Evolutionary conservation across 2,797 vertebrate genomes (phyloP).

Genomic region (Microctenopoma lineatum): DNA sequence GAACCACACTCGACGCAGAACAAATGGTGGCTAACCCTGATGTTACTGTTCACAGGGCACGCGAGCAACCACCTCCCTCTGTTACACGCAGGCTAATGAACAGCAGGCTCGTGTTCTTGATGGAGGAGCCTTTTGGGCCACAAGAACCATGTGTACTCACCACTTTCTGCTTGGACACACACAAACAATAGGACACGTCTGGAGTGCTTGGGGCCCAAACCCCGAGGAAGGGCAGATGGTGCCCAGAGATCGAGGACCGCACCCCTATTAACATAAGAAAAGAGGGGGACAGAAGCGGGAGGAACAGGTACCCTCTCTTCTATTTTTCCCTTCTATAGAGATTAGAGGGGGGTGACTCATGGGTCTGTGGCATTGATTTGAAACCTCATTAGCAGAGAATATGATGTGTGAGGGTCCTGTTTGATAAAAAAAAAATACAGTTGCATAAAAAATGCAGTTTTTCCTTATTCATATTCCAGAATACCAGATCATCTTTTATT

Average conservation of each 20-base stretch:
- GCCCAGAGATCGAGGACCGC: slow-evolving; percentile 64
- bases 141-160: slow-evolving; percentile 68
- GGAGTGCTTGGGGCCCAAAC: slow-evolving; percentile 75
- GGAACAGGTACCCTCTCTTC: slow-evolving; percentile 76
- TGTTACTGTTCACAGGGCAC: slow-evolving; percentile 62
- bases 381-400: slow-evolving; percentile 63
- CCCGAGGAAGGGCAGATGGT: slow-evolving; percentile 82
- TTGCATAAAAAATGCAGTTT: slow-evolving; percentile 17
- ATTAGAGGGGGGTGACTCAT: slow-evolving; percentile 66
- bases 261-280: slow-evolving; percentile 81
- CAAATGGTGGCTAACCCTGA: slow-evolving; percentile 42
- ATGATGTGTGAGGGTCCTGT: slow-evolving; percentile 24
- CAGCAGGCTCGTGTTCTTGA: slow-evolving; percentile 72
- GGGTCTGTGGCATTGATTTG: slow-evolving; percentile 59
- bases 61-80: slow-evolving; percentile 54
- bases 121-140: slow-evolving; percentile 59
- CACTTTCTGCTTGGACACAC: slow-evolving; percentile 82
- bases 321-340: slow-evolving; percentile 52
- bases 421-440: slow-evolving; percentile 1
- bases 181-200: slow-evolving; percentile 78
- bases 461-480: slow-evolving; percentile 5
- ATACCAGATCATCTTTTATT: slow-evolving; percentile 16
- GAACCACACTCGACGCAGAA: slow-evolving; percentile 21
- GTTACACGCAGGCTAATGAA: slow-evolving; percentile 73
- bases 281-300: slow-evolving; percentile 63